Percentiles rank a stretch among this genome's conserved stretches.
phyloP scores from a whole-genome alignment of 1,140 invertebrate genomes.

The Andricus grossulariae region DNA sequence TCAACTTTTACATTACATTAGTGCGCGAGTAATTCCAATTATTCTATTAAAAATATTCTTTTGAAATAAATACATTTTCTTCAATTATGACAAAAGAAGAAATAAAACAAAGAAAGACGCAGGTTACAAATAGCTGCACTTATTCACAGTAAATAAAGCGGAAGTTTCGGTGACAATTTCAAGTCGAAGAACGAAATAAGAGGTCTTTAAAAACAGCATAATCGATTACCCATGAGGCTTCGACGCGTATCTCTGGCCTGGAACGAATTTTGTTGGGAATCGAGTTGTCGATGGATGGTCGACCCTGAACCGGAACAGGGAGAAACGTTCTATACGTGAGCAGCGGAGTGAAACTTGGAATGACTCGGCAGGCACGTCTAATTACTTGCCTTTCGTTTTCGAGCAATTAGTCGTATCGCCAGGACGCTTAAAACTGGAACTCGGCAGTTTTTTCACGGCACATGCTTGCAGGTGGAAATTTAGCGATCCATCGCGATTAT shows the following conservation, averaged over 20 bases:
- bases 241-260: slow-evolving; percentile 9
- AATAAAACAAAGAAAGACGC: too few species aligned
- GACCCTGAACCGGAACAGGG: slow-evolving; percentile 57
- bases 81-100: background rate
- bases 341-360: slow-evolving; percentile 52
- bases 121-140: too few species aligned
- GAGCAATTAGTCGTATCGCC: slow-evolving; percentile 30
- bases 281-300: slow-evolving; percentile 48
- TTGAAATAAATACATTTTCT: too few species aligned
- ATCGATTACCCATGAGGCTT: slow-evolving; percentile 12
- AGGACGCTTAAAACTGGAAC: slow-evolving; percentile 6
- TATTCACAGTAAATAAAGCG: too few species aligned
- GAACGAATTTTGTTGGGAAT: slow-evolving; percentile 49
- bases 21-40: too few species aligned
- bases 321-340: slow-evolving; percentile 49
- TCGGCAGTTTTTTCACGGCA: background rate
- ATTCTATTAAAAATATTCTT: too few species aligned
- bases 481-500: background rate
- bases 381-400: slow-evolving; percentile 57
- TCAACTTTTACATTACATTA: too few species aligned
- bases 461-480: background rate
- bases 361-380: slow-evolving; percentile 49
- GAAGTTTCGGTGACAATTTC: background rate
- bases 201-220: slow-evolving; percentile 2
- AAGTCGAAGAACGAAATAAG: background rate